phyloP scores from a whole-genome alignment of 2,113 vertebrate species.

The Sinocyclocheilus maitianheensis region DNA sequence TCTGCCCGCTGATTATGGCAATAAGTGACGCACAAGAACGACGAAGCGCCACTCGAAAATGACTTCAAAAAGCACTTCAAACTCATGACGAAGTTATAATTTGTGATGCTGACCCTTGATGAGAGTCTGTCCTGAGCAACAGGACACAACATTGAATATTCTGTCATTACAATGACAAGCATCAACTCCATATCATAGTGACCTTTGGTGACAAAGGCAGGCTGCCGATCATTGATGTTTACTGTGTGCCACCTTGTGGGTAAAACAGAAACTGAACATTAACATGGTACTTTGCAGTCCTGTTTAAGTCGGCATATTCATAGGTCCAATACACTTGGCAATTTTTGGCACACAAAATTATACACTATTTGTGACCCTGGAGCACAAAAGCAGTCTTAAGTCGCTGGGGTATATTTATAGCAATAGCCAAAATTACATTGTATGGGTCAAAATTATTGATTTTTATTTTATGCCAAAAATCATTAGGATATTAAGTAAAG shows the following conservation, averaged over 20 bases:
- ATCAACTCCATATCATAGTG: not conserved
- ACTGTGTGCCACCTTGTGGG: constrained; percentile 45
- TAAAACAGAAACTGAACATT: not conserved
- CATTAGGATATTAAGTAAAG: too few species aligned
- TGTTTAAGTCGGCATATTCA: not conserved
- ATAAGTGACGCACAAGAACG: constrained; percentile 28
- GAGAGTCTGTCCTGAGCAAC: not conserved
- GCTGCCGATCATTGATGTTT: not conserved
- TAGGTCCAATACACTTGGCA: not conserved
- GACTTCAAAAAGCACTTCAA: constrained; percentile 17
- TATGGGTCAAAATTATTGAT: too few species aligned
- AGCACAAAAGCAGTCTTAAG: too few species aligned
- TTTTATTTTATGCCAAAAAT: too few species aligned
- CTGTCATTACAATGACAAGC: not conserved
- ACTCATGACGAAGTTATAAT: not conserved
- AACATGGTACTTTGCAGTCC: not conserved
- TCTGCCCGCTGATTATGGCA: constrained; percentile 20
- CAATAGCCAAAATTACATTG: too few species aligned
- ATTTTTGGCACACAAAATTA: not conserved
- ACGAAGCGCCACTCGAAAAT: constrained; percentile 24
- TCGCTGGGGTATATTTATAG: too few species aligned
- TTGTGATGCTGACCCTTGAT: not conserved
- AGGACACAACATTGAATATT: not conserved
- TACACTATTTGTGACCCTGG: not conserved
- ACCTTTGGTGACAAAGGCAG: not conserved